Conservation (phyloP, 2,797 vertebrate species). For the Cossypha heuglini region DNA sequence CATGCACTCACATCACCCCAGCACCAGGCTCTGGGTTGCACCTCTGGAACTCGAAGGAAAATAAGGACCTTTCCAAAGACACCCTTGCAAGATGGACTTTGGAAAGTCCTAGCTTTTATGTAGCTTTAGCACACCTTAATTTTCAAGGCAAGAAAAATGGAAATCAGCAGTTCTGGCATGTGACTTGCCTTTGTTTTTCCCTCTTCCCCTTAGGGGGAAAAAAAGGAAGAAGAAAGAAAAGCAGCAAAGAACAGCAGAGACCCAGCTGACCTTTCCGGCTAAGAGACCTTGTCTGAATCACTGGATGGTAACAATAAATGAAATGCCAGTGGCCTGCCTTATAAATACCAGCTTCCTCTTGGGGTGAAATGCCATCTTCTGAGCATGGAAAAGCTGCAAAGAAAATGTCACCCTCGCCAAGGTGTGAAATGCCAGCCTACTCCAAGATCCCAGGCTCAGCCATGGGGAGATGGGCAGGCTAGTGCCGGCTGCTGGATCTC, state of each 20-base stretch:
- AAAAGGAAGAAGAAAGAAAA: background rate
- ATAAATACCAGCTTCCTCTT: slow-evolving; percentile 64
- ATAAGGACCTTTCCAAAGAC: background rate
- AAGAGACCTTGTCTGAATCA: slow-evolving; percentile 62
- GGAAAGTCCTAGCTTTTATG: background rate
- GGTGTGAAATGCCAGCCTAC: slow-evolving; percentile 58
- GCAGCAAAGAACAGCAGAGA: slow-evolving; percentile 37
- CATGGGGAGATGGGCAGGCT: background rate
- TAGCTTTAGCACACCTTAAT: background rate
- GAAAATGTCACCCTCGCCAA: slow-evolving; percentile 65
- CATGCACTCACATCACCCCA: rapidly evolving
- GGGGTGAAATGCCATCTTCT: slow-evolving; percentile 62
- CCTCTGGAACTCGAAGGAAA: background rate
- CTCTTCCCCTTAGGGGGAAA: background rate
- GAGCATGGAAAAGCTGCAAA: slow-evolving; percentile 23
- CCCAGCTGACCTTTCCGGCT: slow-evolving; percentile 63
- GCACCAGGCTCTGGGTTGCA: background rate
- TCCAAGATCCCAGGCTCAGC: background rate
- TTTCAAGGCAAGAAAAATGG: slow-evolving; percentile 16
- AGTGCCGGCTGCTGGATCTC: background rate
- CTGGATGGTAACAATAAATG: slow-evolving; percentile 66
- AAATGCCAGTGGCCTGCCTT: slow-evolving; percentile 67
- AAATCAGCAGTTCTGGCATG: background rate
- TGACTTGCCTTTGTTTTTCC: background rate
- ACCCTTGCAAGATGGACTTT: background rate